These are phyloP conservation scores for Lycaena phlaeas DNA, from an alignment of 2,888 invertebrate genomes.

Conservation along the genomic window DNA sequence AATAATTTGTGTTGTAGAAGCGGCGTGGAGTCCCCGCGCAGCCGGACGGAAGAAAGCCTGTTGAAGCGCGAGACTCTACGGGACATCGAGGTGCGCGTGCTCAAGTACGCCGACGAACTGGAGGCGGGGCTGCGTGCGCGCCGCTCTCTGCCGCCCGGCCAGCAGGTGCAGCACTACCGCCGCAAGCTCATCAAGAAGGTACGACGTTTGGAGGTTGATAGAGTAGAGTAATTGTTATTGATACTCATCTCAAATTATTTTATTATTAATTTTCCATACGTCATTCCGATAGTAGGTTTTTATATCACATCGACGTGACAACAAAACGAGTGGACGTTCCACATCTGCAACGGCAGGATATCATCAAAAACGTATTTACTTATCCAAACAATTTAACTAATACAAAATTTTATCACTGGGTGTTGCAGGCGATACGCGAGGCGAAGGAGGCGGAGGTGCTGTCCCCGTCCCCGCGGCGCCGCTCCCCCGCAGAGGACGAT, in stretches of 20 bases:
- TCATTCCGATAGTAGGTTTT: too few relatives aligned
- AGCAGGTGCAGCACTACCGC: constrained; percentile 93
- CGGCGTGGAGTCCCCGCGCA: constrained; percentile 6
- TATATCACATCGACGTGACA: too few relatives aligned
- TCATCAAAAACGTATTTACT: too few relatives aligned
- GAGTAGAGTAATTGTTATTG: too few relatives aligned
- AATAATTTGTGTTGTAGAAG: not conserved
- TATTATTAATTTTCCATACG: too few relatives aligned
- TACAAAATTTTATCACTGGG: too few relatives aligned
- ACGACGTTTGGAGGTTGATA: not conserved
- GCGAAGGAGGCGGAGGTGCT: constrained; percentile 36
- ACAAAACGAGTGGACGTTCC: too few relatives aligned
- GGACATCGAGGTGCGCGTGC: constrained; percentile 95
- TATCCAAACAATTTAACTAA: too few relatives aligned
- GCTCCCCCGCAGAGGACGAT: constrained; percentile 50
- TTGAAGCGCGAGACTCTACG: constrained; percentile 83
- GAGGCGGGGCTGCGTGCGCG: constrained; percentile 86
- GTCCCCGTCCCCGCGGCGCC: constrained; percentile 38
- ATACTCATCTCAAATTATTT: too few relatives aligned
- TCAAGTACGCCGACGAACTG: constrained; percentile 96
- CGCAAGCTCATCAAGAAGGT: constrained; percentile 91
- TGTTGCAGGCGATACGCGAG: constrained; percentile 43
- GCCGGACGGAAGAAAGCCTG: constrained; percentile 36
- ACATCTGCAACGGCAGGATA: too few relatives aligned
- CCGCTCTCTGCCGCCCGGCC: constrained; percentile 81